phyloP scores from a whole-genome alignment of 2,797 vertebrate species.

The Micrastur ruficollis region DNA sequence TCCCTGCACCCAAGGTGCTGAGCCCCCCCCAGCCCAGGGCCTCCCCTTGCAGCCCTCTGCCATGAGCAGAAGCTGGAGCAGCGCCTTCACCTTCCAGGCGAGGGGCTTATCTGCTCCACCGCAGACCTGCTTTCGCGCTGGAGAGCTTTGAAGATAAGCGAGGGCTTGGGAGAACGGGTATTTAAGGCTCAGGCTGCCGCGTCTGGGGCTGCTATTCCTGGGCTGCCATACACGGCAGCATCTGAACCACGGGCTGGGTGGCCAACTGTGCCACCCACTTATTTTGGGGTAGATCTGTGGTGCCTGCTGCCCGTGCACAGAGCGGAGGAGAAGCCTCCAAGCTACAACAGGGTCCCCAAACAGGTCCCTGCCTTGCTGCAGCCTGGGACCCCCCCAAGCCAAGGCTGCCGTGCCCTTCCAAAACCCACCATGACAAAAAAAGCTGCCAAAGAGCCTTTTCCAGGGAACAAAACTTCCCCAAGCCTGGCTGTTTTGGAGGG shows the following conservation, averaged over 20 bases:
- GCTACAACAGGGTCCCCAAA: neutral
- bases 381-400: too few species aligned
- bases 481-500: neutral
- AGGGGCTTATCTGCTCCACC: neutral
- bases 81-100: neutral
- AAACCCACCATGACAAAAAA: neutral
- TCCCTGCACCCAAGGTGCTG: neutral
- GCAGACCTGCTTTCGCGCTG: neutral
- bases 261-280: neutral
- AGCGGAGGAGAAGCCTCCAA: neutral
- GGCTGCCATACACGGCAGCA: neutral
- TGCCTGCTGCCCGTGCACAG: accelerated
- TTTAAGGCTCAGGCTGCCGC: neutral
- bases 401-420: neutral
- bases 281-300: neutral
- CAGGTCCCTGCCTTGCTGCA: accelerated
- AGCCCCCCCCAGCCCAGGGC: neutral
- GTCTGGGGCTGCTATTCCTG: neutral
- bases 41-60: neutral
- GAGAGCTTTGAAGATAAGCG: neutral
- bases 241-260: neutral
- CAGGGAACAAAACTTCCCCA: neutral
- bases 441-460: neutral
- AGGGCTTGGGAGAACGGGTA: neutral
- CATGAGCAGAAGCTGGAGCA: accelerated